Percentiles rank a stretch among this genome's conserved stretches.
phyloP scores from a whole-genome alignment of 2,797 vertebrate species.

The Eidolon dupreanum region DNA sequence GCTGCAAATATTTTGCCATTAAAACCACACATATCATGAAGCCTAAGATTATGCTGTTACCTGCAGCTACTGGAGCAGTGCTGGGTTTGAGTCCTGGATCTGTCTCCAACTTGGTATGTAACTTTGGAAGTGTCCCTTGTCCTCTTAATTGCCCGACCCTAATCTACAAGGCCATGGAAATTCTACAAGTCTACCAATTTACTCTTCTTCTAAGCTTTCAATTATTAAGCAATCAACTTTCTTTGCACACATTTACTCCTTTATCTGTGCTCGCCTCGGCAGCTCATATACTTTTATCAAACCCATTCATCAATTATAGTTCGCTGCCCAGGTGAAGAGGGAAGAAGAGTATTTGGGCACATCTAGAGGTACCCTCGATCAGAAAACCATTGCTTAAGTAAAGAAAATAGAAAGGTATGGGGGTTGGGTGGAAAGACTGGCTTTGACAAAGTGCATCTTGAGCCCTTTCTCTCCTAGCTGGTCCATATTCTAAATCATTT shows the following conservation, averaged over 20 bases:
- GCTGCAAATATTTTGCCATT: background rate
- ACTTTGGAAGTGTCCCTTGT: background rate
- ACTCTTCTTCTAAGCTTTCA: background rate
- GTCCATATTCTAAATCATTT: slow-evolving; percentile 76
- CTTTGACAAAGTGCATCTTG: slow-evolving; percentile 66
- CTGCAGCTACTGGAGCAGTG: background rate
- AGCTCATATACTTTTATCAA: background rate
- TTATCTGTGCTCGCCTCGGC: background rate
- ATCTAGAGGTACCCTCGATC: background rate
- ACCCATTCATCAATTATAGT: background rate
- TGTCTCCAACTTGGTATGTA: background rate
- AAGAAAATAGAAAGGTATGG: background rate
- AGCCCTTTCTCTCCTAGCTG: slow-evolving; percentile 25
- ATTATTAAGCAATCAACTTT: background rate
- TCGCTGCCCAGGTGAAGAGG: background rate
- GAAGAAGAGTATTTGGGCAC: background rate
- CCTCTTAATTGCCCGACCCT: background rate
- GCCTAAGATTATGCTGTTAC: background rate
- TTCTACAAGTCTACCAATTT: background rate
- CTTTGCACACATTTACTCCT: background rate
- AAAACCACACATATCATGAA: background rate
- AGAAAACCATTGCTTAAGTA: slow-evolving; percentile 34
- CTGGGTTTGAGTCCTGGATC: background rate
- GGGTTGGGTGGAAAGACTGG: background rate
- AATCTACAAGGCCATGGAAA: background rate